phyloP scores from a whole-genome alignment of 2,888 invertebrate species.

The Acrobasis consociella region DNA sequence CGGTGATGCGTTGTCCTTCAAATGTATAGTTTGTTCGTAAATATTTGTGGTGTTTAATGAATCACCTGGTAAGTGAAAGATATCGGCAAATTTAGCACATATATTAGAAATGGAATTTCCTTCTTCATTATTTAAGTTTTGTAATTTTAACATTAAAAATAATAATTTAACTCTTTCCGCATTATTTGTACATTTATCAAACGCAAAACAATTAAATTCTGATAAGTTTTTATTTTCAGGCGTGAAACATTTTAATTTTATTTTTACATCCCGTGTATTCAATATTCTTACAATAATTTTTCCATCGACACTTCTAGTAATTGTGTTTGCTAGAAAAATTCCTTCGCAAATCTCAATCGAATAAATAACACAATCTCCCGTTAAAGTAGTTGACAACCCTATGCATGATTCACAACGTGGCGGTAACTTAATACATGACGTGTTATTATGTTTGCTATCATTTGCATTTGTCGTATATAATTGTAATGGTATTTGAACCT shows the following conservation, averaged over 20 bases:
- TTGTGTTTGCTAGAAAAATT: slow-evolving; percentile 15
- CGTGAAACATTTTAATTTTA: not conserved
- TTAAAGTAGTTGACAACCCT: slow-evolving; percentile 11
- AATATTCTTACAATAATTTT: not conserved
- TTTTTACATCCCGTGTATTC: not conserved
- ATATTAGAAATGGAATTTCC: too few species aligned
- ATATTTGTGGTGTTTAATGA: too few species aligned
- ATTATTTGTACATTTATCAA: slow-evolving; percentile 3
- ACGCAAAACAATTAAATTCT: not conserved
- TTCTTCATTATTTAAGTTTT: too few species aligned
- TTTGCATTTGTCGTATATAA: not conserved
- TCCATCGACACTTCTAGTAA: slow-evolving; percentile 1
- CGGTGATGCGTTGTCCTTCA: too few species aligned
- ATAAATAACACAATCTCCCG: slow-evolving; percentile 11
- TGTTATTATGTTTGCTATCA: not conserved
- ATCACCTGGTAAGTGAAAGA: too few species aligned
- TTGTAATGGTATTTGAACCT: too few species aligned
- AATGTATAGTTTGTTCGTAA: too few species aligned
- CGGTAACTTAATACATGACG: slow-evolving; percentile 12
- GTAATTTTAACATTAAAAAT: slow-evolving; percentile 23
- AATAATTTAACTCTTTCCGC: slow-evolving; percentile 23
- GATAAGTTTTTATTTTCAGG: not conserved
- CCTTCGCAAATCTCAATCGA: not conserved
- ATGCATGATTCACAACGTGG: slow-evolving; percentile 3
- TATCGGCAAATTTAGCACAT: too few species aligned